These are phyloP conservation scores for Drosophila hamatofila DNA, from an alignment of 2,888 invertebrate species.

Conservation along the genomic window DNA sequence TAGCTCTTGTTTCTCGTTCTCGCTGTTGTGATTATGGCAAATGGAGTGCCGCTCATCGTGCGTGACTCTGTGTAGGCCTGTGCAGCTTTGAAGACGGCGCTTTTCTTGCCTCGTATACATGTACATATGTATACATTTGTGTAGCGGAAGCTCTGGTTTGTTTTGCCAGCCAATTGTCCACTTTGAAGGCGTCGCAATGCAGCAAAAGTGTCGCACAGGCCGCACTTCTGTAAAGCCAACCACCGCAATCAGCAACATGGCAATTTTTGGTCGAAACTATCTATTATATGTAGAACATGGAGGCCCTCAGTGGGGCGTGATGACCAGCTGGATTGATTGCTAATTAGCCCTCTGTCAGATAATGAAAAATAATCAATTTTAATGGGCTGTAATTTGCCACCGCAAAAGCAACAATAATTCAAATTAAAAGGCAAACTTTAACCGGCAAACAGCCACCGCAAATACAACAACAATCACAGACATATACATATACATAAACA, in stretches of 20 bases:
- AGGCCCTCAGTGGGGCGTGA: constrained; percentile 18
- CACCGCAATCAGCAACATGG: constrained; percentile 35
- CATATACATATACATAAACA: constrained; percentile 8
- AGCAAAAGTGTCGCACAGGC: constrained; percentile 47
- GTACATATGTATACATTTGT: background rate
- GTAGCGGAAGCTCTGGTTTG: constrained; percentile 35
- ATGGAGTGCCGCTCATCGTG: constrained; percentile 33
- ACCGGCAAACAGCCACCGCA: constrained; percentile 58
- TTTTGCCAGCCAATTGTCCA: constrained; percentile 36
- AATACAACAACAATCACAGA: constrained; percentile 22
- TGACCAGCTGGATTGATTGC: constrained; percentile 14
- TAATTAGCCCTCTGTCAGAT: constrained; percentile 45
- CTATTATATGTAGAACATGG: constrained; percentile 25
- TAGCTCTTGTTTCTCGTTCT: constrained; percentile 17
- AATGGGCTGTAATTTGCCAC: constrained; percentile 73
- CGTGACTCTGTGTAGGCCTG: constrained; percentile 47
- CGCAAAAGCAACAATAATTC: constrained; percentile 67
- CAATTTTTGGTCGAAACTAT: constrained; percentile 38
- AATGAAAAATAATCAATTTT: constrained; percentile 75
- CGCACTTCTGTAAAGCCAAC: constrained; percentile 16
- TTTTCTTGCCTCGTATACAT: background rate
- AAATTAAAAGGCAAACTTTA: constrained; percentile 66
- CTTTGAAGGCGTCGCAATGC: constrained; percentile 42
- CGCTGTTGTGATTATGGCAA: constrained; percentile 33
- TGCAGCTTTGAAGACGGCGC: constrained; percentile 18